These are phyloP conservation scores for Pogonocichla stellata DNA, from an alignment of 2,113 vertebrate genomes.

Conservation along the genomic window DNA sequence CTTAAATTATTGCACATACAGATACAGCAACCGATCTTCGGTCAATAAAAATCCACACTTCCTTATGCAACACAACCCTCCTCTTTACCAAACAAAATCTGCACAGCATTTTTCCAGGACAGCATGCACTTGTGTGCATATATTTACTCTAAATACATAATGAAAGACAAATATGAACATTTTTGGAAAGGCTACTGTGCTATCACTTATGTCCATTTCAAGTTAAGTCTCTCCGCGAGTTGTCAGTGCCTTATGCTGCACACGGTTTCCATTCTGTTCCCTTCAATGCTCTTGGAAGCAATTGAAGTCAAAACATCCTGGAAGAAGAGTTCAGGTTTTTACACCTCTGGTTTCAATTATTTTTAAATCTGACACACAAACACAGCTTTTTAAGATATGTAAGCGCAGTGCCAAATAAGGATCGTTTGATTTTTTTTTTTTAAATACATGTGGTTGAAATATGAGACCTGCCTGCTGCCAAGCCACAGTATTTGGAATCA, in stretches of 20 bases:
- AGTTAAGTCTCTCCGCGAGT: fast-evolving
- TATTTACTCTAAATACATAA: not conserved
- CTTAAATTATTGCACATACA: not conserved
- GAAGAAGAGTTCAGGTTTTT: conserved; percentile 75
- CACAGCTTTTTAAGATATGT: conserved; percentile 84
- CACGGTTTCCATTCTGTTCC: conserved; percentile 52
- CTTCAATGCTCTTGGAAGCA: conserved; percentile 71
- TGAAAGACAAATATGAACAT: not conserved
- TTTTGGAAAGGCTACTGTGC: not conserved
- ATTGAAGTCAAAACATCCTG: conserved; percentile 79
- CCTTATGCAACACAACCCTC: not conserved
- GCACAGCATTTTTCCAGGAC: not conserved
- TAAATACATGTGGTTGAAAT: conserved; percentile 98
- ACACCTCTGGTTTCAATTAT: conserved; percentile 82
- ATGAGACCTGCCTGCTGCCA: conserved; percentile 85
- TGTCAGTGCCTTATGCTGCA: not conserved
- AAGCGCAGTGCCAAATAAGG: conserved; percentile 81
- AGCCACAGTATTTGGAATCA: conserved; percentile 85
- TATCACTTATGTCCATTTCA: not conserved
- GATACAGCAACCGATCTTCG: not conserved
- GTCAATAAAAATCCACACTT: not conserved
- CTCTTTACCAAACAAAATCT: not conserved
- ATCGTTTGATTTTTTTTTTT: conserved; percentile 79
- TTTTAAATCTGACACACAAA: conserved; percentile 83
- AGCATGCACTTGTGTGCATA: not conserved